Base-by-base conservation (phyloP, 2,113 vertebrate species). In the Elachura formosa region DNA sequence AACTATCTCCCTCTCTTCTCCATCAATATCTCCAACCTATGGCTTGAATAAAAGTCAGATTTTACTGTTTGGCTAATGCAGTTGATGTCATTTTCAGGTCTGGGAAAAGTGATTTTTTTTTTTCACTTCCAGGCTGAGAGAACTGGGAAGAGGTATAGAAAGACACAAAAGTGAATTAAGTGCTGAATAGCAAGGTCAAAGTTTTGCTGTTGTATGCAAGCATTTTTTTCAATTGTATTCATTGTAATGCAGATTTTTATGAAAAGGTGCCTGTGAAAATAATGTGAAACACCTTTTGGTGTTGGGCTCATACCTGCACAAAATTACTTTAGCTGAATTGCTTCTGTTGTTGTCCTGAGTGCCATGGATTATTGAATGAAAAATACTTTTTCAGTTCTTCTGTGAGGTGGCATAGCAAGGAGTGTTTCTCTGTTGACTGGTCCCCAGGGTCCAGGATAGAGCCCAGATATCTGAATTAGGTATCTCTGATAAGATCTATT, bases 371-470 rank as follows among this genome's bases (percentile, higher is more conserved):
- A 6, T 11, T 75, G n/a, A 71, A 88, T 76, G 14, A 31, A 76
- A 83, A 79, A 23, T 11, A 4, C 11, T 38, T 7, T 19, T 73
- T 49, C 31, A 24, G 4, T 51, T 84, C 15, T 59, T 87, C 49
- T 43, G 24, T 8, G 6, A 76, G 7, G 43, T 80, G n/a, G 8
- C 8, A 64, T 72, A 62, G 11, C 9, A 43, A 8, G 11, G 6
- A 38, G 13, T n/a, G 4, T 67, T 86, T 34, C 16, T 45, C 15
- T 62, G 6, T 29, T 84, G 26, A 58, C 38, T 20, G 19, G 33
- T 38, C 24, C 23, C 13, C 0, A 0, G 14, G 20, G 16, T 34
- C 18, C 20, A 33, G 68, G 16, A 17, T 59, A 40, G n/a, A 68
- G 7, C 16, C 15, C 3, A 6, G 21, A 21, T 14, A 43, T 11